Conservation (phyloP, 2,888 invertebrate species). For the Hypsopygia costalis region DNA sequence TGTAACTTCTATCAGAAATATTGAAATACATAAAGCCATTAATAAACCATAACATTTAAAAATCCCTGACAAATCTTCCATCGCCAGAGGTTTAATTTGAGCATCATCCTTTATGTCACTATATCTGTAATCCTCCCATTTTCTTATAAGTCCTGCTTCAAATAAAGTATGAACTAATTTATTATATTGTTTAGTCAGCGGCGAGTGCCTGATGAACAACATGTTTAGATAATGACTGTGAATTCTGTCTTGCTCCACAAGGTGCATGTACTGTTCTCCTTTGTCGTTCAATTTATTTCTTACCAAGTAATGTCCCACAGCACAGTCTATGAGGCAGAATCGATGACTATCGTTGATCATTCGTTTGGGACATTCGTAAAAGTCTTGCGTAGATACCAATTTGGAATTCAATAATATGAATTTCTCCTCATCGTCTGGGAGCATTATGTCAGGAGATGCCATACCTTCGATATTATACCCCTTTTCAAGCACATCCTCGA, state of each 20-base stretch:
- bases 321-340: slow-evolving; percentile 68
- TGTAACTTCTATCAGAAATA: slow-evolving; percentile 49
- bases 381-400: slow-evolving; percentile 39
- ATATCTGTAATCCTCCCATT: slow-evolving; percentile 67
- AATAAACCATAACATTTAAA: slow-evolving; percentile 44
- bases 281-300: slow-evolving; percentile 52
- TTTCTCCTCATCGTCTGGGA: slow-evolving; percentile 56
- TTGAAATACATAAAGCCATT: slow-evolving; percentile 27
- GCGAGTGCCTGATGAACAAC: slow-evolving; percentile 51
- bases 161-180: slow-evolving; percentile 46
- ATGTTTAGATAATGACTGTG: slow-evolving; percentile 62
- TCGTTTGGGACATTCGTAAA: slow-evolving; percentile 45
- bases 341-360: slow-evolving; percentile 47
- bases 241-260: slow-evolving; percentile 54
- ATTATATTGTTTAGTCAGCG: slow-evolving; percentile 46
- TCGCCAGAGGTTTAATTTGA: slow-evolving; percentile 42
- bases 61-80: slow-evolving; percentile 51
- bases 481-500: slow-evolving; percentile 60
- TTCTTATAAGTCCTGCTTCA: slow-evolving; percentile 61
- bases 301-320: slow-evolving; percentile 52
- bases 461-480: slow-evolving; percentile 63
- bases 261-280: slow-evolving; percentile 64
- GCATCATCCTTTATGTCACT: slow-evolving; percentile 56
- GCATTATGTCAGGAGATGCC: slow-evolving; percentile 61
- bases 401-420: slow-evolving; percentile 52